Percentiles rank a stretch among this genome's conserved stretches.
Evolutionary conservation across 2,797 vertebrate genomes (phyloP).

Genomic region (Acanthornis magna): DNA sequence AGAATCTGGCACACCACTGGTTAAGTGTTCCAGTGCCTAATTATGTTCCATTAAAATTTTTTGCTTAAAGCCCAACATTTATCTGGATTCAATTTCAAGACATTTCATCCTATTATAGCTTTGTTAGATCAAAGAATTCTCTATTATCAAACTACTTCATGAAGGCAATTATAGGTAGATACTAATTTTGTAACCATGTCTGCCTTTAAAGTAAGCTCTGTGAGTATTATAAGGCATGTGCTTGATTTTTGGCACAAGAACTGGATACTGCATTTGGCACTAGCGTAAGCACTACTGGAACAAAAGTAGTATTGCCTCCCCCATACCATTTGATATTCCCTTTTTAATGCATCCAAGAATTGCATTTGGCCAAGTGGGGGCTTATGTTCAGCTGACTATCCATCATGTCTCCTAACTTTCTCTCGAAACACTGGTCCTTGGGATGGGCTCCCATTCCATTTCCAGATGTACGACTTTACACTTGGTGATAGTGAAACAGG

Average conservation of each 20-base stretch:
- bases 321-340: slow-evolving; percentile 37
- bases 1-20: not conserved
- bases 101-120: not conserved
- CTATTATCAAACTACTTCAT: slow-evolving; percentile 27
- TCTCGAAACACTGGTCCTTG: not conserved
- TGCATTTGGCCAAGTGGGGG: slow-evolving; percentile 53
- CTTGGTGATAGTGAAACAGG: not conserved
- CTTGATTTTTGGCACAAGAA: slow-evolving; percentile 42
- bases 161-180: slow-evolving; percentile 41
- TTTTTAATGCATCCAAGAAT: slow-evolving; percentile 64
- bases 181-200: not conserved
- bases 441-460: not conserved
- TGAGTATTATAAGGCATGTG: not conserved
- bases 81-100: slow-evolving; percentile 21
- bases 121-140: slow-evolving; percentile 36
- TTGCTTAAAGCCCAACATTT: slow-evolving; percentile 1
- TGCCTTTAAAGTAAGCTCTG: slow-evolving; percentile 9
- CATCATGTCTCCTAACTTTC: not conserved
- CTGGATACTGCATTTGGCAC: slow-evolving; percentile 50
- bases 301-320: slow-evolving; percentile 48
- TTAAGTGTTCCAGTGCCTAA: not conserved
- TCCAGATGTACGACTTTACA: slow-evolving; percentile 37
- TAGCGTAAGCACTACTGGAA: slow-evolving; percentile 47
- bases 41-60: slow-evolving; percentile 13
- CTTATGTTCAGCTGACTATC: slow-evolving; percentile 28